Percentiles rank a stretch among this genome's conserved stretches.
These are phyloP conservation scores for Bactericera cockerelli DNA, from an alignment of 1,140 invertebrate genomes.

Conservation along the genomic window DNA sequence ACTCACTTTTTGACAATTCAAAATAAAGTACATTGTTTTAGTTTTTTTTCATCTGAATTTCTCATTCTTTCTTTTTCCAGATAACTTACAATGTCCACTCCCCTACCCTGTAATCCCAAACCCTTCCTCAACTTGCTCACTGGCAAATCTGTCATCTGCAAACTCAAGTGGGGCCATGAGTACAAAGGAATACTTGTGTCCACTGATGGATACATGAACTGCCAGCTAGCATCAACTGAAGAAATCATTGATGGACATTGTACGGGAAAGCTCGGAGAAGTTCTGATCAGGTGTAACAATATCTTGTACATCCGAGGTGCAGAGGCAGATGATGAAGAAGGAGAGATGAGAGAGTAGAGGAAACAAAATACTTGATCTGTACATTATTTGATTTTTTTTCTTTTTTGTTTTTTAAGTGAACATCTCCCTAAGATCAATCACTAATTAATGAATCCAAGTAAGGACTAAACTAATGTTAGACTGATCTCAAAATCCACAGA, in stretches of 20 bases:
- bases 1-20: too few relatives aligned
- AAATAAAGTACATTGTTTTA: too few relatives aligned
- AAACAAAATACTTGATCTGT: too few relatives aligned
- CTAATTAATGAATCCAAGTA: too few relatives aligned
- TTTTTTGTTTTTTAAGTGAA: too few relatives aligned
- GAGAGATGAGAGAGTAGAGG: conserved; percentile 87
- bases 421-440: too few relatives aligned
- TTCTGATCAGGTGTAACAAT: conserved; percentile 95
- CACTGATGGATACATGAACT: conserved; percentile 98
- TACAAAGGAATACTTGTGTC: conserved; percentile 97
- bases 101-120: conserved; percentile 98
- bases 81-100: conserved; percentile 34
- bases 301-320: conserved; percentile 90
- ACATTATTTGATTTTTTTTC: too few relatives aligned
- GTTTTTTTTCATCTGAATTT: too few relatives aligned
- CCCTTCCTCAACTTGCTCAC: conserved; percentile 96
- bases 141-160: conserved; percentile 93
- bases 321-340: conserved; percentile 95
- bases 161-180: conserved; percentile 99
- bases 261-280: conserved; percentile 82
- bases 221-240: conserved; percentile 96
- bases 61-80: too few relatives aligned
- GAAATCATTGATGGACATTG: conserved; percentile 85
- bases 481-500: too few relatives aligned
- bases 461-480: too few relatives aligned